A percentile compares a stretch with the other conserved stretches of the same genome.
Evolutionary conservation across 2,113 vertebrate genomes (phyloP).

Genomic region (Thinocorus orbignyianus): DNA sequence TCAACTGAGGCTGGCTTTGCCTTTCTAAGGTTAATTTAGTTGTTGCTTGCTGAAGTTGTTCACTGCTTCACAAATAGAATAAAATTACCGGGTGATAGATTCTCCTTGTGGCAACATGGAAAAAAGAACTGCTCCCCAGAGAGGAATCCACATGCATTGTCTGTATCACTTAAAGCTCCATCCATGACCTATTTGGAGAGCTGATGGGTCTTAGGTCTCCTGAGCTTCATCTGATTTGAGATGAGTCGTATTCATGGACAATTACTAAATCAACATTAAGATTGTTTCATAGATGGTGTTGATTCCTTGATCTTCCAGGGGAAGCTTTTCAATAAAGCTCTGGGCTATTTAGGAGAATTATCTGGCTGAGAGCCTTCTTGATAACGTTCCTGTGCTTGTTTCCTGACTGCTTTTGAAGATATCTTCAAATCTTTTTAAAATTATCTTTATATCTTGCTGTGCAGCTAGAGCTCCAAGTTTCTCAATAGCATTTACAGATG

Average conservation of each 20-base stretch:
- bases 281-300: neutral
- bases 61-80: neutral
- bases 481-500: neutral
- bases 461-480: neutral
- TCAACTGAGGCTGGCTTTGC: neutral
- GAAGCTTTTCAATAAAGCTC: constrained; percentile 33
- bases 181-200: neutral
- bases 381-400: neutral
- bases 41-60: neutral
- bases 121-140: neutral
- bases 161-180: neutral
- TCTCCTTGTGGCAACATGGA: neutral
- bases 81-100: constrained; percentile 23
- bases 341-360: constrained; percentile 39
- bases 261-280: constrained; percentile 34
- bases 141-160: neutral
- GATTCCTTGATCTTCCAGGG: constrained; percentile 44
- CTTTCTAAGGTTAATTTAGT: neutral
- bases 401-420: constrained; percentile 17
- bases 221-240: neutral
- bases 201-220: neutral
- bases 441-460: constrained; percentile 13
- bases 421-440: constrained; percentile 40
- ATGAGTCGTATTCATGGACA: neutral
- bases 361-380: constrained; percentile 41